phyloP scores from a whole-genome alignment of 2,888 invertebrate species.

The Eremobia ochroleuca region DNA sequence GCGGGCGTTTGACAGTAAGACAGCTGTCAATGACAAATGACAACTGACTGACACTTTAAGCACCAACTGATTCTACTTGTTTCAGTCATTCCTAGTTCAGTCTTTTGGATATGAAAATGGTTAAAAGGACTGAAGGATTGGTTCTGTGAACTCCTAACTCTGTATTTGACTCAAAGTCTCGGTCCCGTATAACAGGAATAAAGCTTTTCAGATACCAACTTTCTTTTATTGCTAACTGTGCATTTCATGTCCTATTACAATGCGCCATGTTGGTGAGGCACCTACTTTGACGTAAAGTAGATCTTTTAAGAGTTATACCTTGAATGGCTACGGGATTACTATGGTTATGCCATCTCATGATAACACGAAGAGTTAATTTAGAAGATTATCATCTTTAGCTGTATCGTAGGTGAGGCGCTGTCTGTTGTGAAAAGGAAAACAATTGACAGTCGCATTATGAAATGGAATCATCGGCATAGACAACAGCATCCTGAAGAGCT shows the following conservation, averaged over 20 bases:
- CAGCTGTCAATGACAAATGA: constrained; percentile 31
- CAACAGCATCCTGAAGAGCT: not conserved
- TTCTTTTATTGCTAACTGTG: not conserved
- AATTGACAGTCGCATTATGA: not conserved
- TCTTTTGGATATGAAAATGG: not conserved
- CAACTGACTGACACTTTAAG: constrained; percentile 19
- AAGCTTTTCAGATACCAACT: not conserved
- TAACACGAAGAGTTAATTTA: not conserved
- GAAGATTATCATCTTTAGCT: not conserved
- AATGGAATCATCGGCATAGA: not conserved
- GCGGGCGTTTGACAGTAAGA: constrained; percentile 37
- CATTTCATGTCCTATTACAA: not conserved
- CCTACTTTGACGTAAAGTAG: too few species aligned
- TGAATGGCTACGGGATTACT: not conserved
- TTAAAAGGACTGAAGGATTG: not conserved
- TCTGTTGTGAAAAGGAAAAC: not conserved
- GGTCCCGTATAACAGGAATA: not conserved
- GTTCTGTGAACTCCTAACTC: not conserved
- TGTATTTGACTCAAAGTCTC: not conserved
- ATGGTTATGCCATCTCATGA: not conserved
- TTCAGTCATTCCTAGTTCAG: not conserved
- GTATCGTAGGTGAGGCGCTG: too few species aligned
- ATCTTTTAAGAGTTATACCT: not conserved
- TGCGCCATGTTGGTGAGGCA: not conserved
- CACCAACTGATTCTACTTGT: not conserved